Base-by-base conservation (phyloP, 2,888 invertebrate species). In the Ormyrus pomaceus region DNA sequence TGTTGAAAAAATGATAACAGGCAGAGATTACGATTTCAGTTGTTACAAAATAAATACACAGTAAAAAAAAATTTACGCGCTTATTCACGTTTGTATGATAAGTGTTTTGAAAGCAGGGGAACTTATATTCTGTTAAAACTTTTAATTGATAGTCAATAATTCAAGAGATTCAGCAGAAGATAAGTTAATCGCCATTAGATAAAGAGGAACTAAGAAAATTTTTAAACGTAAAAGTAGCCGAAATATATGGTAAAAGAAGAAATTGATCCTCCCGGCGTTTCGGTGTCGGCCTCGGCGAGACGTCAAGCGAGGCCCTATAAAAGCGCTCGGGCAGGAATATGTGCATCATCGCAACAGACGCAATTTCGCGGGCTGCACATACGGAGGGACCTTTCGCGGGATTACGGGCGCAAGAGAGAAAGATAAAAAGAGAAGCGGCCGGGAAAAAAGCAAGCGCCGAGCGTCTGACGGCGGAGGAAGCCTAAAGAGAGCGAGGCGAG, bases 281-380 rank as follows among this genome's bases (percentile, higher is more conserved):
- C 45, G 1, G 59, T 6, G 64, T 50, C 34, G 19, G 8, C 11
- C 74, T 69, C 66, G 50, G 51, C 75, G 51, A 34, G 55, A 48
- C 72, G 80, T 77, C 82, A 45, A 80, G 73, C 79, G 80, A 83
- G 82, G 71, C 74, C 82, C 78, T 82, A 83, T 82, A 83, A 82
- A 83, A 83, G 79, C 82, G 65, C 73, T 68, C 64, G 78, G 53
- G 73, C 81, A n/a, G 48, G 62, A 75, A 69, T 73, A 51, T 64
- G 56, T 53, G 62, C 74, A 74, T 78, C 84, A 83, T 84, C 80
- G 84, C 84, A 85, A 84, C 84, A 84, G 86, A 85, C 84, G 87
- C 86, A 88, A 88, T 89, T 87, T 87, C 84, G 85, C 84, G 83
- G 85, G 84, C 83, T 86, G 85, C 84, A 84, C 72, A 34, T 34